These are phyloP conservation scores for Harmothoe impar DNA, from an alignment of 2,888 invertebrate genomes.

Conservation along the genomic window DNA sequence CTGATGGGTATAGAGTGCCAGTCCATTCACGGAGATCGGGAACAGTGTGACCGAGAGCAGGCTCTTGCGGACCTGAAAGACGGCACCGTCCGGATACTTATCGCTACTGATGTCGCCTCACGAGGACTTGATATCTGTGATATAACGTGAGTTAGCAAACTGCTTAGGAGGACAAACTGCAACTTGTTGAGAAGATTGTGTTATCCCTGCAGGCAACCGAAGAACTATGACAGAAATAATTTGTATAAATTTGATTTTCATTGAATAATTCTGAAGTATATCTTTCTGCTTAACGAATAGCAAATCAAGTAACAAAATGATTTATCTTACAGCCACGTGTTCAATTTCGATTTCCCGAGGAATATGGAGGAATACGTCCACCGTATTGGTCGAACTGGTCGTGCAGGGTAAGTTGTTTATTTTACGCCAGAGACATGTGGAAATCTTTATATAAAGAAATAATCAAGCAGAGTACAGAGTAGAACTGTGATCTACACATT, in stretches of 20 bases:
- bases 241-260: too few species aligned
- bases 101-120: constrained; percentile 97
- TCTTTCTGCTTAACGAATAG: too few species aligned
- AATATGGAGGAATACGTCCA: constrained; percentile 98
- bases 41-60: constrained; percentile 87
- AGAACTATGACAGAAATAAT: too few species aligned
- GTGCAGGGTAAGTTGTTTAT: constrained; percentile 88
- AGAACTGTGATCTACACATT: too few species aligned
- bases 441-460: too few species aligned
- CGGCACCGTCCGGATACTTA: constrained; percentile 91
- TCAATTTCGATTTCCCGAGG: constrained; percentile 96
- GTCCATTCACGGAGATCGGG: constrained; percentile 94
- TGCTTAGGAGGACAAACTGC: too few species aligned
- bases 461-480: too few species aligned
- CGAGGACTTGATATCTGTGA: constrained; percentile 92
- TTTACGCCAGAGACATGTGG: neutral
- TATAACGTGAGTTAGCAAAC: constrained; percentile 80
- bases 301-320: too few species aligned
- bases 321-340: constrained; percentile 88
- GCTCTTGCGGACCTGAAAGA: constrained; percentile 92
- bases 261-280: too few species aligned
- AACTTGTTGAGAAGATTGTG: too few species aligned
- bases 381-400: constrained; percentile 96
- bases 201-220: too few species aligned
- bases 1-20: constrained; percentile 89